Base-by-base conservation (phyloP, 2,113 vertebrate species). In the Pithys albifrons region DNA sequence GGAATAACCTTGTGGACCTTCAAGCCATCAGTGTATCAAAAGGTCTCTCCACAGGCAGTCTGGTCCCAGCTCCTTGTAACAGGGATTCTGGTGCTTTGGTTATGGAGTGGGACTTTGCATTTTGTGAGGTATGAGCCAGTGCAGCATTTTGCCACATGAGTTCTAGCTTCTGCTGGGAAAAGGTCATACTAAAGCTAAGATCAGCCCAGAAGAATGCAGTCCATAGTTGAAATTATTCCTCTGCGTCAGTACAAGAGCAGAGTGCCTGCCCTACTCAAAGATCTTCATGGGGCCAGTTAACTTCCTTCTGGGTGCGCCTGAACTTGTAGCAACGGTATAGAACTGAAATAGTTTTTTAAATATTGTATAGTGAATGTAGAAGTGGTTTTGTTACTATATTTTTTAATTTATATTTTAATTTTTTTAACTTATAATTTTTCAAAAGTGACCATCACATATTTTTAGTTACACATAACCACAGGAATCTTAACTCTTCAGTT, bases 41-140 rank as follows among this genome's bases (percentile, higher is more conserved):
- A 64, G 1, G 3, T 14, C 19, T 74, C 67, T 77, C 43, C 1
- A 1, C 69, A 59, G 19, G 20, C 1, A 1, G 5, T 74, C 39
- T 66, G 18, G 10, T 80, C 28, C 59, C 46, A 43, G 51, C 10
- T 58, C 54, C 10, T 58, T 62, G 7, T 62, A 28, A 37, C 29
- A 39, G 57, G 19, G 28, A n/a, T 45, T 75, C 2, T 0, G 27
- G 4, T 27, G 0, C 29, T 39, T 39, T 58, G 48, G 19, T 46
- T 57, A 5, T 22, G 9, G 41, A 55, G 15, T 7, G 31, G 14
- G 12, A 19, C 33, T 18, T 18, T 2, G 31, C 27, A 23, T 79
- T 59, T 55, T 23, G 10, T 67, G 58, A 82, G n/a, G 3, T 23
- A 12, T 7, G 18, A 78, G 12, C n/a, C 55, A 48, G 10, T 1